phyloP scores from a whole-genome alignment of 2,888 invertebrate species.

The Octodonta nipae region DNA sequence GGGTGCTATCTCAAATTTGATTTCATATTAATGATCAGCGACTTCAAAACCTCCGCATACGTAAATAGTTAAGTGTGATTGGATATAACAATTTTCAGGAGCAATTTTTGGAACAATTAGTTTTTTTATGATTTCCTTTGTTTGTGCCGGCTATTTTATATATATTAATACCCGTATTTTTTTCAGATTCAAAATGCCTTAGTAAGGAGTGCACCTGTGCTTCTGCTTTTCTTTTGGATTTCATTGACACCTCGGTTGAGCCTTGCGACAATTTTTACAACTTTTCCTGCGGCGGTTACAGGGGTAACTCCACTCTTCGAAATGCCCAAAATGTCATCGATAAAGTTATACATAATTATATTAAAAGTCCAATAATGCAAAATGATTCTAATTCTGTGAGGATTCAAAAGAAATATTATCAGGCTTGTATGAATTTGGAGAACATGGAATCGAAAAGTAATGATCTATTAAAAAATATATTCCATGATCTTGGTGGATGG shows the following conservation, averaged over 20 bases:
- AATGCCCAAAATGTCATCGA: slow-evolving; percentile 11
- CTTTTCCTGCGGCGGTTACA: slow-evolving; percentile 51
- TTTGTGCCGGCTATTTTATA: too few species aligned
- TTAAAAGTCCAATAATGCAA: slow-evolving; percentile 9
- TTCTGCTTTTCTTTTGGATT: slow-evolving; percentile 52
- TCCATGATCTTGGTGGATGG: slow-evolving; percentile 20
- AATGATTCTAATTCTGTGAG: slow-evolving; percentile 9
- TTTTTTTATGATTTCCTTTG: too few species aligned
- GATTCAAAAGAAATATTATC: slow-evolving; percentile 14
- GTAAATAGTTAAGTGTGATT: too few species aligned
- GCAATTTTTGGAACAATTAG: too few species aligned
- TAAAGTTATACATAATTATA: slow-evolving; percentile 12
- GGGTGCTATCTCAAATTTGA: too few species aligned
- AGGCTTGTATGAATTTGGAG: slow-evolving; percentile 12
- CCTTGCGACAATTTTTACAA: slow-evolving; percentile 69
- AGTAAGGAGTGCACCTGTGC: slow-evolving; percentile 58
- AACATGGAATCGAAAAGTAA: slow-evolving; percentile 15
- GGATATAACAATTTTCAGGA: too few species aligned
- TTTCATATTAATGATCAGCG: too few species aligned
- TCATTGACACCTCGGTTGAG: slow-evolving; percentile 51
- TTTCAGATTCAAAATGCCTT: slow-evolving; percentile 27
- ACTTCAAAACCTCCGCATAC: too few species aligned
- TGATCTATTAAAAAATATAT: slow-evolving; percentile 9
- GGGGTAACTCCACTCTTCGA: slow-evolving; percentile 9
- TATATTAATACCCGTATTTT: slow-evolving; percentile 4